Evolutionary conservation across 2,113 vertebrate genomes (phyloP).

Genomic region (Crotalus viridis): DNA sequence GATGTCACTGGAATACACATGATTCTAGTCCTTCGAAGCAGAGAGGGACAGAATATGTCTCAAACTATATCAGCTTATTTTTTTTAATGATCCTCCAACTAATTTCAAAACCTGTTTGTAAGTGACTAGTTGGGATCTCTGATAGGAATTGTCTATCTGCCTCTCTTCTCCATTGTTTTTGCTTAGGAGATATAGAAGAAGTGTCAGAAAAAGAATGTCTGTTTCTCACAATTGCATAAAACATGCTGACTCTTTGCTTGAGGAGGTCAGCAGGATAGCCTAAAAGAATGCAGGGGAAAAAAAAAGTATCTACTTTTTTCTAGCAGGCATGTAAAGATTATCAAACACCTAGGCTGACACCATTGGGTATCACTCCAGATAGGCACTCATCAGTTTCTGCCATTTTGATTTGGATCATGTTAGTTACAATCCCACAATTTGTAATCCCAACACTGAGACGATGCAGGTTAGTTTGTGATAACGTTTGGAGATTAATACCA

Average conservation of each 20-base stretch:
- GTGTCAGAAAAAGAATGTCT: too few species aligned
- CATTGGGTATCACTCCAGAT: too few species aligned
- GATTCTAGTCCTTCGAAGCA: not conserved
- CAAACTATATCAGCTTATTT: too few species aligned
- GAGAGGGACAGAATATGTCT: too few species aligned
- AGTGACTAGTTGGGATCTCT: too few species aligned
- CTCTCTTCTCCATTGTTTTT: too few species aligned
- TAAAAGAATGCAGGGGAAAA: not conserved
- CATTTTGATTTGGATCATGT: not conserved
- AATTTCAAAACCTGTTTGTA: too few species aligned
- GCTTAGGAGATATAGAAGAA: too few species aligned
- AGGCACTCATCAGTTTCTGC: not conserved
- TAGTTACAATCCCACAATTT: not conserved
- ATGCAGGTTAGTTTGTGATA: not conserved
- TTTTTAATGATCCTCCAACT: too few species aligned
- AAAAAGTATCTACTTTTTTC: not conserved
- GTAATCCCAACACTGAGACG: not conserved
- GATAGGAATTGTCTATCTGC: too few species aligned
- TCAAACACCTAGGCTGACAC: not conserved
- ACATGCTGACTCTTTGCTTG: too few species aligned
- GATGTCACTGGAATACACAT: not conserved
- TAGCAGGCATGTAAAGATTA: not conserved
- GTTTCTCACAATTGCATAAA: too few species aligned
- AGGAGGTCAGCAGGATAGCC: not conserved
- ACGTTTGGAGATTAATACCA: conserved; percentile 38